Conservation (phyloP, 1,140 invertebrate genomes). For the Plodia interpunctella region DNA sequence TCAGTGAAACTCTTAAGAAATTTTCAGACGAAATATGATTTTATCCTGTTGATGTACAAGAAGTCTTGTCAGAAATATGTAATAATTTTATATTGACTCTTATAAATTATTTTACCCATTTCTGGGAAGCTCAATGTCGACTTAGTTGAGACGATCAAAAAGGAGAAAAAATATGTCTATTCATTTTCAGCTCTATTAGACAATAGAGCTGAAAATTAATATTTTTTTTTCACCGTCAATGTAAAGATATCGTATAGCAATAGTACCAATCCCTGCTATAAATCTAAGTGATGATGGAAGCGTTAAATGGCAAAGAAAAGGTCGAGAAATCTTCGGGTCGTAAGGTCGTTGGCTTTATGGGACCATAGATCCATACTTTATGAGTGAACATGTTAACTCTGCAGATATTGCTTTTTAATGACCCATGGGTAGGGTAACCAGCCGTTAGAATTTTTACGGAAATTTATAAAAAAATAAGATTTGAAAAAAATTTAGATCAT, state of each 20-base stretch:
- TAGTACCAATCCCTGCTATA: background rate
- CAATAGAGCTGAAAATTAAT: too few relatives aligned
- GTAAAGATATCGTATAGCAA: too few relatives aligned
- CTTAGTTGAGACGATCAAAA: too few relatives aligned
- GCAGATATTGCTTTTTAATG: background rate
- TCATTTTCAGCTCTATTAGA: too few relatives aligned
- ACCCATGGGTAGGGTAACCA: background rate
- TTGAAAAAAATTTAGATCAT: too few relatives aligned
- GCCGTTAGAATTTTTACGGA: background rate
- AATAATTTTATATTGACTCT: too few relatives aligned
- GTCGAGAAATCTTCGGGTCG: background rate
- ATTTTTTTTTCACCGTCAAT: too few relatives aligned
- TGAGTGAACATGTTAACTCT: background rate
- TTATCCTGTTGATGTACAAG: background rate
- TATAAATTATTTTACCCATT: too few relatives aligned
- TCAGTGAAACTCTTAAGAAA: background rate
- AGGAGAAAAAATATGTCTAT: too few relatives aligned
- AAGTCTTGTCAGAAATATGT: too few relatives aligned
- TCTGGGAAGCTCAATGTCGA: too few relatives aligned
- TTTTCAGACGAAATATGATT: background rate
- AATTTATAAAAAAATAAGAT: too few relatives aligned
- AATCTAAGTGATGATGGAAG: background rate
- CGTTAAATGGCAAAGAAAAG: background rate
- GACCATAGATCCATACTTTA: background rate
- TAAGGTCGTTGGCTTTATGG: background rate